Base-by-base conservation (phyloP, 2,113 vertebrate genomes). In the Pseudonaja textilis region DNA sequence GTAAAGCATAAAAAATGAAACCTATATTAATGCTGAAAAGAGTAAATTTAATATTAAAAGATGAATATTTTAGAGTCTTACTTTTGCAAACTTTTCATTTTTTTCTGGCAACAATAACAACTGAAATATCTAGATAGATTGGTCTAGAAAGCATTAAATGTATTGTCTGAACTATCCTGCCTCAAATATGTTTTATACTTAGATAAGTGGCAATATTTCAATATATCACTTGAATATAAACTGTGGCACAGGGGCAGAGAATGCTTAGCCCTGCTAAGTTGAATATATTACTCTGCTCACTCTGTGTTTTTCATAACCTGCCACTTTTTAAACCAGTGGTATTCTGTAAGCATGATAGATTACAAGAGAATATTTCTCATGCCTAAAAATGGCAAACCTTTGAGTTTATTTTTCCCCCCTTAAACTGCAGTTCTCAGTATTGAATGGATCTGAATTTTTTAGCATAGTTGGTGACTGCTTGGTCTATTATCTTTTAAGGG, bases 311-410 rank as follows among this genome's bases (percentile, higher is more conserved):
- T 92, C 91, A 89, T 81, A 88, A 39, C 25, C 64, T 92, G 61
- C 87, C 87, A 57, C 91, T 89, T 92, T 89, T 92, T 89, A 92
- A 55, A 81, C 50, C 34, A 57, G 61, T 92, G 61, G 45, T 92
- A 89, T 89, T 92, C 89, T 45, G 20, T 89, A 92, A 92, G 61
- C n/a, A 9, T 92, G 87, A 92, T 92, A 89, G 91, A 89, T 92
- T 92, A 81, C 81, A 81, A 81, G 61, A 89, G 47, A 56, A 45
- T 57, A 81, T 85, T 92, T 92, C 50, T 92, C 61, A 34, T 56
- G 39, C 18, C 25, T 89, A 16, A 55, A 81, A 89, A 92, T 74
- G 52, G 34, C 61, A 92, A 42, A 10, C 50, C 25, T 56, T 29
- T 25, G 50, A 42, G 22, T 45, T 55, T 29, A 50, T 87, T 69